Evolutionary conservation across 2,888 invertebrate species (phyloP).

Genomic region (Oconnorella tubifera): DNA sequence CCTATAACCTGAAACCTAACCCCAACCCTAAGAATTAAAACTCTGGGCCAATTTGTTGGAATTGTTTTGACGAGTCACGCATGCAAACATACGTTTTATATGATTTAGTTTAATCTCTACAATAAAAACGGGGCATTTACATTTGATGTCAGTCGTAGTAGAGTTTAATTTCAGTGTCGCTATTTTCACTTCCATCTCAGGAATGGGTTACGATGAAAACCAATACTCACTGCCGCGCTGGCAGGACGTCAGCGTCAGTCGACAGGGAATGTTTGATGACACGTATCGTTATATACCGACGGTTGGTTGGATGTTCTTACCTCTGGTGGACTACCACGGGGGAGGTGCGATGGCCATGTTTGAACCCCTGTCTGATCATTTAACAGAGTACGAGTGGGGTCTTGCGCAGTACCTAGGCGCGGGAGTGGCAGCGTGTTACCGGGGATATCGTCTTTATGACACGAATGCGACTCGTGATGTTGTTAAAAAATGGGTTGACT

Average conservation of each 20-base stretch:
- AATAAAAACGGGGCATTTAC: too few species aligned
- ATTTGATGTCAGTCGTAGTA: too few species aligned
- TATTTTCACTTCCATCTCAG: constrained; percentile 19
- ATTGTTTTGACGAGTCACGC: too few species aligned
- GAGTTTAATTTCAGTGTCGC: background rate
- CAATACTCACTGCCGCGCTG: constrained; percentile 36
- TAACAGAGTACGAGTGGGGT: constrained; percentile 35
- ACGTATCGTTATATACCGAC: constrained; percentile 29
- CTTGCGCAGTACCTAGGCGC: constrained; percentile 36
- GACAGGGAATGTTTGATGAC: constrained; percentile 36
- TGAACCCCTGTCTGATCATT: constrained; percentile 32
- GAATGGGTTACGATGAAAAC: constrained; percentile 36
- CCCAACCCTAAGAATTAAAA: too few species aligned
- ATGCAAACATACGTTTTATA: too few species aligned
- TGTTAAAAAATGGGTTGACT: constrained; percentile 33
- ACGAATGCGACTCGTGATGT: constrained; percentile 27
- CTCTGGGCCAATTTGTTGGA: too few species aligned
- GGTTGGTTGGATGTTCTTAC: constrained; percentile 36
- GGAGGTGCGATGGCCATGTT: constrained; percentile 33
- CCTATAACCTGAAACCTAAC: too few species aligned
- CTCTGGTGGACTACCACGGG: constrained; percentile 33
- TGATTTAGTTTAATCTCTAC: too few species aligned
- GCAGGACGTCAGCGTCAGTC: constrained; percentile 36
- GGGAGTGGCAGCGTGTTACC: constrained; percentile 36
- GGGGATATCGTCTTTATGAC: constrained; percentile 34